These are phyloP conservation scores for Manis crassicaudata DNA, from an alignment of 2,797 vertebrate species.

Conservation along the genomic window DNA sequence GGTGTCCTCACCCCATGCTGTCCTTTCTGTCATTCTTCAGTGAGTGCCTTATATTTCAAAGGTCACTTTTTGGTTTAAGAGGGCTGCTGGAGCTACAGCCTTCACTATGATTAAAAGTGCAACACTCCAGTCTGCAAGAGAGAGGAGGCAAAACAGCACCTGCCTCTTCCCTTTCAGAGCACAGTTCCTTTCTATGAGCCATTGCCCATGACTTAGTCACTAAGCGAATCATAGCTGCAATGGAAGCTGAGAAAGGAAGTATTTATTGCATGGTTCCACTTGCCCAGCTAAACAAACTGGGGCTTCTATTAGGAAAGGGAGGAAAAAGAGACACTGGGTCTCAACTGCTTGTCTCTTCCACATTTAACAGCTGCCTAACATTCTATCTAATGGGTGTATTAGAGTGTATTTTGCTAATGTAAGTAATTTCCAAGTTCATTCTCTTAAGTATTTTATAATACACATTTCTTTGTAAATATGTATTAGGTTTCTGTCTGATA, in stretches of 20 bases:
- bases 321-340: too few relatives aligned
- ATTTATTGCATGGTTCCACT: background rate
- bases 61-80: background rate
- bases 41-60: background rate
- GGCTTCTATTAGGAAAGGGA: background rate
- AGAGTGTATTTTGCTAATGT: background rate
- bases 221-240: background rate
- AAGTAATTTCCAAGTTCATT: background rate
- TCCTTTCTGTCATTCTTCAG: background rate
- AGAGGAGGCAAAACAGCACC: background rate
- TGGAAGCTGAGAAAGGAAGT: background rate
- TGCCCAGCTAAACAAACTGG: background rate
- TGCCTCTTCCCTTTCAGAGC: background rate
- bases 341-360: background rate
- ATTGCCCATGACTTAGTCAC: background rate
- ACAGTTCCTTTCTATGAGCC: background rate
- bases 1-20: accelerated
- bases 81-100: background rate
- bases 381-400: background rate
- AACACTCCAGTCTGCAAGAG: background rate
- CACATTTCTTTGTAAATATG: background rate
- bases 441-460: background rate
- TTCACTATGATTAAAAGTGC: background rate
- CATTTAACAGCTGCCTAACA: background rate
- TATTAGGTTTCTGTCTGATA: background rate